Conservation (phyloP, 1,140 invertebrate species). For the Euglossa dilemma region DNA sequence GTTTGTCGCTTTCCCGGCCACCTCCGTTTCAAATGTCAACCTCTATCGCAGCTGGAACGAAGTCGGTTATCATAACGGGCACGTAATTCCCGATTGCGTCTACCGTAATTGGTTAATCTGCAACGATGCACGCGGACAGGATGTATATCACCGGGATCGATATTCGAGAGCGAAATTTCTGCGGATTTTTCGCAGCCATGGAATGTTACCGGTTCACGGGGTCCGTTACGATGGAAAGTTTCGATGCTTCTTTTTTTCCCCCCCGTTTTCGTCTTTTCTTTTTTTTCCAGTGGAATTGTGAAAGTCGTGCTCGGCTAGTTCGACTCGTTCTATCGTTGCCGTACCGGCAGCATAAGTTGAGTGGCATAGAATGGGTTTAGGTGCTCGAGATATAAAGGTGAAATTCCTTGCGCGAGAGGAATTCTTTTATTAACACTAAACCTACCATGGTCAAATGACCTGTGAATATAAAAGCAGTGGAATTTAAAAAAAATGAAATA, state of each 20-base stretch:
- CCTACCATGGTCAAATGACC: no score
- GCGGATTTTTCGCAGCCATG: background rate
- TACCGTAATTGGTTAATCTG: background rate
- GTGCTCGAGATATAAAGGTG: no score
- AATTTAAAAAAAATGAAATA: no score
- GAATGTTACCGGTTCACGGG: background rate
- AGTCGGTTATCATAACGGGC: background rate
- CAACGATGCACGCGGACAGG: background rate
- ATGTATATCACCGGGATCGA: background rate
- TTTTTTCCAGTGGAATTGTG: background rate
- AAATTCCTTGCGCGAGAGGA: no score
- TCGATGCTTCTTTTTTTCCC: background rate
- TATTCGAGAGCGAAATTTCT: background rate
- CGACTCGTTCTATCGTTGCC: background rate
- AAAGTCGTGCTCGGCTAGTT: background rate
- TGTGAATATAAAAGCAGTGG: no score
- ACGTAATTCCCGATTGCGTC: background rate
- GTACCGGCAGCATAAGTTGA: no score
- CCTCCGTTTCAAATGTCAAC: conserved; percentile 25
- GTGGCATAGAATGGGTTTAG: no score
- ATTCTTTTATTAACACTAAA: no score
- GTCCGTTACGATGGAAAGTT: background rate
- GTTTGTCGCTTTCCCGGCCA: background rate
- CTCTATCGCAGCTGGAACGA: background rate
- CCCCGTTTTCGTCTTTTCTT: background rate